Evolutionary conservation across 2,888 invertebrate species (phyloP), one percentile per base, ranked within the genome.

Genomic region (Mechanitis mazaeus): DNA sequence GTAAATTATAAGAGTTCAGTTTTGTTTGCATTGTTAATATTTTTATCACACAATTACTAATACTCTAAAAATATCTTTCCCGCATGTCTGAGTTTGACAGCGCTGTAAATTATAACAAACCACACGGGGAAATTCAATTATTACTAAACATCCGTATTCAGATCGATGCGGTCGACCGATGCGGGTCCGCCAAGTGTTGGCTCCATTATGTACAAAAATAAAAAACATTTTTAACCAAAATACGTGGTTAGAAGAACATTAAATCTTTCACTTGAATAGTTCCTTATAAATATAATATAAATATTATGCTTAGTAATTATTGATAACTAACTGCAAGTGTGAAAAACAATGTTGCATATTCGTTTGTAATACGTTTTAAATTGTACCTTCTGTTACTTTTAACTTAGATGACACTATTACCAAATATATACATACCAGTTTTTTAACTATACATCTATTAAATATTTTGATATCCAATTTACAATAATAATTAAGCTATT

Each of bases 101-200:
- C 11, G 35, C n/a, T 7, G 46, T 33, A 33, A 50, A 50, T 57
- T 38, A 38, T 38, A 11, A 28, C 46, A n/a, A 33, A 31, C 33
- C 45, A 56, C 47, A 55, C 31, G 35, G 54, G 59, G 58, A 74
- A 75, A 76, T 76, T 75, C 75, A 79, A 45, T 56, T 62, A 62
- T 55, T 59, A 56, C 55, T 56, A 59, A 38, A 53, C 59, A 78
- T 63, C 59, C 55, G 75, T 72, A 75, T 75, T 73, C 79, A 80
- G 75, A 72, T 75, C 74, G 72, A 71, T 82, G 84, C 68, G 83
- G 85, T 84, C 81, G 79, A 79, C 85, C 85, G 77, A 84, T 85
- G 80, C 84, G 83, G 85, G 85, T 69, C 62, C 74, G 74, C 66
- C 74, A 76, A 76, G 78, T 80, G 72, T 69, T 31, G 33, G 54